These are phyloP conservation scores for Drosophila mojavensis DNA, from an alignment of 1,140 invertebrate genomes.

Conservation along the genomic window DNA sequence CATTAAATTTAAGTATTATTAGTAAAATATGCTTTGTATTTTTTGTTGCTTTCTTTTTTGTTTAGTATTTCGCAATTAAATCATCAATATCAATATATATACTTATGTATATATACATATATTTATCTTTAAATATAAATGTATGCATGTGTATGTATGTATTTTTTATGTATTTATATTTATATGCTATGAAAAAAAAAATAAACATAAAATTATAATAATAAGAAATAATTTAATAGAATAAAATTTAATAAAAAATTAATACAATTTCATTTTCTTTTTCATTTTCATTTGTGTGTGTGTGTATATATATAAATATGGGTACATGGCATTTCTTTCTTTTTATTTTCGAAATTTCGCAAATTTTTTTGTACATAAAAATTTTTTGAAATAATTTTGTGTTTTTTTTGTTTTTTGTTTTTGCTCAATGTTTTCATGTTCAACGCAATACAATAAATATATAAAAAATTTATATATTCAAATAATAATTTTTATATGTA, in stretches of 20 bases:
- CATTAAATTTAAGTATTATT: conserved; percentile 65
- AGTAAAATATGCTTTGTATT: conserved; percentile 64
- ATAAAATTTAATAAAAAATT: conserved; percentile 75
- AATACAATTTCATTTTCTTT: conserved; percentile 74
- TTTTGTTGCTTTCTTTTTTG: conserved; percentile 31
- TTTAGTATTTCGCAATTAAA: conserved; percentile 47
- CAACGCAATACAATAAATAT: conserved; percentile 23
- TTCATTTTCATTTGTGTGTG: conserved; percentile 34
- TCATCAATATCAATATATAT: conserved; percentile 43
- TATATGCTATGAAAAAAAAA: conserved; percentile 68
- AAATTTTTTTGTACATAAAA: conserved; percentile 42
- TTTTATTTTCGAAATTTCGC: conserved; percentile 51
- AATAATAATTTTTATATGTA: conserved; percentile 35
- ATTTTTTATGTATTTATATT: conserved; percentile 27
- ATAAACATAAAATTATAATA: conserved; percentile 81
- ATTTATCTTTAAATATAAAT: conserved; percentile 24
- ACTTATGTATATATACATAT: conserved; percentile 14
- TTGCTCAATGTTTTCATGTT: conserved; percentile 17
- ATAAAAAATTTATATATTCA: conserved; percentile 21
- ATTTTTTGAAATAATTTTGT: conserved; percentile 30
- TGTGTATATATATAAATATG: conserved; percentile 65
- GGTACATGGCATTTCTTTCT: conserved; percentile 65
- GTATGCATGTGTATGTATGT: conserved; percentile 27
- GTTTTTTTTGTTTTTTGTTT: conserved; percentile 21
- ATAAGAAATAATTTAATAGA: conserved; percentile 82